phyloP scores from a whole-genome alignment of 2,113 vertebrate genomes.

The Nyctereutes procyonoides region DNA sequence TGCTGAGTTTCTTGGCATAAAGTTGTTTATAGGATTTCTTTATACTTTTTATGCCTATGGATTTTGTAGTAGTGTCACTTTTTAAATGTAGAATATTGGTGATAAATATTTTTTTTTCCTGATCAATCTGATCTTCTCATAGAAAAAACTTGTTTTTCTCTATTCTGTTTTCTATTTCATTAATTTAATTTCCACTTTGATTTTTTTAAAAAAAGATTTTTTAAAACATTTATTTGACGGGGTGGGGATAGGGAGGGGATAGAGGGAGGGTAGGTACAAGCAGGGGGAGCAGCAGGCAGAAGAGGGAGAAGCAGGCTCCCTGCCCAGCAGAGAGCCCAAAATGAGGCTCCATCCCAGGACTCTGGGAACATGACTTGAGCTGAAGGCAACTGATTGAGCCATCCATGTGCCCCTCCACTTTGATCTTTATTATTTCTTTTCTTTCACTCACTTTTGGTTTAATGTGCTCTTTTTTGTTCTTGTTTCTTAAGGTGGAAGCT shows the following conservation, averaged over 20 bases:
- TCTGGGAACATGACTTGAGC: too few relatives aligned
- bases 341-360: too few relatives aligned
- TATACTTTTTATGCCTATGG: not conserved
- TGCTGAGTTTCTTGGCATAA: constrained; percentile 21
- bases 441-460: not conserved
- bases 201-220: not conserved
- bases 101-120: not conserved
- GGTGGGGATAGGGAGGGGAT: too few relatives aligned
- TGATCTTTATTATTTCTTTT: constrained; percentile 9
- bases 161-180: not conserved
- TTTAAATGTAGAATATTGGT: not conserved
- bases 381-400: too few relatives aligned
- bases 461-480: constrained; percentile 8
- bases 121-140: constrained; percentile 35
- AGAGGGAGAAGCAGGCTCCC: too few relatives aligned
- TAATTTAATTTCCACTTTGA: not conserved
- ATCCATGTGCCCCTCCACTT: not conserved
- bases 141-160: not conserved
- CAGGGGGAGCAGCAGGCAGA: too few relatives aligned
- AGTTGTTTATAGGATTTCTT: constrained; percentile 5
- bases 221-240: too few relatives aligned
- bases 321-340: too few relatives aligned
- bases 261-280: too few relatives aligned
- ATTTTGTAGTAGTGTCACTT: not conserved
- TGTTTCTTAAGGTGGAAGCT: not conserved